Evolutionary conservation across 1,140 invertebrate genomes (phyloP).

Genomic region (Phocides pigmalion): DNA sequence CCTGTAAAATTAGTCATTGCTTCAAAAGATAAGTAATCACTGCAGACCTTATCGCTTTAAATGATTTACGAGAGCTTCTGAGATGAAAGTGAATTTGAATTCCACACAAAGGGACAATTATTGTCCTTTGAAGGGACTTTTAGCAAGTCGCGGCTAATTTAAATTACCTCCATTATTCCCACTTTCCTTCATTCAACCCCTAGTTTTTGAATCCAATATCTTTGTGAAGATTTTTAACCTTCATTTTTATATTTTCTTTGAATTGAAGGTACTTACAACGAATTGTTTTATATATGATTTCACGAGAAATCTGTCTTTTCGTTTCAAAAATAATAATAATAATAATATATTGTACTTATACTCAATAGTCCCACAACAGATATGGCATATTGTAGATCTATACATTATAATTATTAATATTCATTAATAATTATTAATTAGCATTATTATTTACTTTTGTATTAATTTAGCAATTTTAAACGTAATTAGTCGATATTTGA

Average conservation of each 20-base stretch:
- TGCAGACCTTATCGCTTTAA: slow-evolving; percentile 32
- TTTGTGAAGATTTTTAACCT: neutral
- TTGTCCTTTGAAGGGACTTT: slow-evolving; percentile 53
- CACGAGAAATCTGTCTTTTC: too few species aligned
- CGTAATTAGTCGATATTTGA: too few species aligned
- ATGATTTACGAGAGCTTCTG: slow-evolving; percentile 47
- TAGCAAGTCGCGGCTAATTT: slow-evolving; percentile 48
- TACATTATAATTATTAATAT: too few species aligned
- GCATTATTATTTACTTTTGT: too few species aligned
- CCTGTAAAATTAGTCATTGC: slow-evolving; percentile 25
- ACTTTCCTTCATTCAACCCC: slow-evolving; percentile 27
- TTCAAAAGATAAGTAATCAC: slow-evolving; percentile 27
- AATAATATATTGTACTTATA: too few species aligned
- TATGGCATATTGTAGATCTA: too few species aligned
- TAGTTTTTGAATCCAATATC: slow-evolving; percentile 9
- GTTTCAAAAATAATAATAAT: too few species aligned
- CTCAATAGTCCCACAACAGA: too few species aligned
- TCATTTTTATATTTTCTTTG: neutral
- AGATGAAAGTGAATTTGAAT: slow-evolving; percentile 49
- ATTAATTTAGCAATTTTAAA: too few species aligned
- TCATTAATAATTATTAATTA: too few species aligned
- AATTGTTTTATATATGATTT: too few species aligned
- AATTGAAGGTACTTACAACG: too few species aligned
- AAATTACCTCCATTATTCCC: slow-evolving; percentile 49
- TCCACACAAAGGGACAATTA: slow-evolving; percentile 58